Evolutionary conservation across 2,888 invertebrate species (phyloP), one percentile per base, ranked within the genome.

Genomic region (Erynnis tages): DNA sequence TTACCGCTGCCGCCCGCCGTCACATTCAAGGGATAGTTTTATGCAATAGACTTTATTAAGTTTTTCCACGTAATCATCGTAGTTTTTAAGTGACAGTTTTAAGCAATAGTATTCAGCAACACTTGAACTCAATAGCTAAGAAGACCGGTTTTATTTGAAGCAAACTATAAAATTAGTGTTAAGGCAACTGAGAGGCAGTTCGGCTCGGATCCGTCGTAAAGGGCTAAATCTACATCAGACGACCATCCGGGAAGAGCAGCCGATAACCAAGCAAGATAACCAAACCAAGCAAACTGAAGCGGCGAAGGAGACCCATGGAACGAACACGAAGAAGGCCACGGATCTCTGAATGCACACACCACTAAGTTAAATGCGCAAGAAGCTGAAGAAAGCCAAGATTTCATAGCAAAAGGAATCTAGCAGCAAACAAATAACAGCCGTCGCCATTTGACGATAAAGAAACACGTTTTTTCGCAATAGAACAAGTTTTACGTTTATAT

Each of bases 381-480:
- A 78, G 76, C 72, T 71, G 57, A 88, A 80, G 63, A 69, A 62
- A 73, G 71, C 73, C 66, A 89, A 80, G 79, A 88, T 88, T 88
- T 87, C 83, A 66, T 89, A 89, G 73, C 79, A 64, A 76, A 84
- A 66, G 77, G 70, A 77, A 81, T 79, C 78, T 86, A 88, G 84
- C 69, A 73, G 66, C 63, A 59, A 82, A 78, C 59, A 75, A 84
- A 87, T 82, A 79, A 80, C 69, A 82, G 68, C 71, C 66, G 73
- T 72, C 84, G 89, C 83, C 87, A 90, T 90, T 90, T 90, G 90
- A 90, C 90, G 84, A 84, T 88, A 88, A 89, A 90, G 90, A 79
- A 89, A 87, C 83, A 86, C 88, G 88, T 90, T 90, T 90, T 90
- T 90, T 90, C 89, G 90, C 90, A 90, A 90, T 90, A 90, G 90